Conservation (phyloP, 1,140 invertebrate genomes). For the Stegodyphus dumicola region DNA sequence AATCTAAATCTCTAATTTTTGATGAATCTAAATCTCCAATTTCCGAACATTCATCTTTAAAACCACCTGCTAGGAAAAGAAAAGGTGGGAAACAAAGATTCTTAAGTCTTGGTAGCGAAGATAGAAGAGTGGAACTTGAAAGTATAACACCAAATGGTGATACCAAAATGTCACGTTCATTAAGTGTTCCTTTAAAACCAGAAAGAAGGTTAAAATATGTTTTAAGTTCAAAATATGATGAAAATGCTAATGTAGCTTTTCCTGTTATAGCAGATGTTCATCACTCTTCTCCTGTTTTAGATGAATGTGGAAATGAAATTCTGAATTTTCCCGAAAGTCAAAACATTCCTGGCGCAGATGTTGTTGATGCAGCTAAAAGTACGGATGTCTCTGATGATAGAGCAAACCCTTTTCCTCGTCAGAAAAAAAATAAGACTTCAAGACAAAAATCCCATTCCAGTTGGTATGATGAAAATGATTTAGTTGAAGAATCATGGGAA, state of each 20-base stretch:
- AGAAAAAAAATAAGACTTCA: conserved; percentile 25
- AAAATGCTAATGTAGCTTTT: conserved; percentile 50
- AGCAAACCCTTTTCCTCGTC: conserved; percentile 12
- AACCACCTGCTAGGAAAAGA: conserved; percentile 32
- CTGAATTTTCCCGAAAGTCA: not conserved
- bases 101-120: conserved; percentile 21
- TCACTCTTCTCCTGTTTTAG: not conserved
- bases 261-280: conserved; percentile 33
- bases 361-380: not conserved
- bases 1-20: not conserved
- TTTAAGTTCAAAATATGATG: conserved; percentile 31
- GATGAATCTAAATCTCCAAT: not conserved
- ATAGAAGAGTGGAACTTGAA: not conserved
- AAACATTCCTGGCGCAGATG: conserved; percentile 34
- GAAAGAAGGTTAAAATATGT: conserved; percentile 11
- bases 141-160: not conserved
- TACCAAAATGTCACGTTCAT: conserved; percentile 12
- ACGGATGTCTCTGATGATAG: not conserved
- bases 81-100: conserved; percentile 34
- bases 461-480: conserved; percentile 60
- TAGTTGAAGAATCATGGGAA: conserved; percentile 38
- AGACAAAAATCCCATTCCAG: conserved; percentile 50
- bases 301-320: conserved; percentile 53
- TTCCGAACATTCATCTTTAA: not conserved
- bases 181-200: conserved; percentile 34